phyloP scores from a whole-genome alignment of 2,113 vertebrate genomes.

The Notiomystis cincta region DNA sequence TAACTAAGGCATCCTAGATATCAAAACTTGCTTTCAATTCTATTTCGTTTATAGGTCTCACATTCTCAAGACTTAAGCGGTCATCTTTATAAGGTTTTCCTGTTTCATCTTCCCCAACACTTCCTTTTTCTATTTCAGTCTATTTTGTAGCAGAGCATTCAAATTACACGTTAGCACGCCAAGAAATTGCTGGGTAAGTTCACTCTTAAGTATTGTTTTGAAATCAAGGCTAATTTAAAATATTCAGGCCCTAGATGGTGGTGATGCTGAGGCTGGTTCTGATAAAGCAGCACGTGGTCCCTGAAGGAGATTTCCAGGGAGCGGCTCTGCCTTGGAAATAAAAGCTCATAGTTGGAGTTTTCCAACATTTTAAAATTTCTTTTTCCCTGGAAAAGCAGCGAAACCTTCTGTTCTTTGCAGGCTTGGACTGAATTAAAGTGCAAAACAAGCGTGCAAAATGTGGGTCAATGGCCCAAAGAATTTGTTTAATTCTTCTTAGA shows the following conservation, averaged over 20 bases:
- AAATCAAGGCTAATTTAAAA: neutral
- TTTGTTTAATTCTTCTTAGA: neutral
- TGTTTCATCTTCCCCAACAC: no score
- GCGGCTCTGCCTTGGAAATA: neutral
- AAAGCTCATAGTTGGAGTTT: neutral
- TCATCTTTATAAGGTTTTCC: no score
- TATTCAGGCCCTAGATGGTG: neutral
- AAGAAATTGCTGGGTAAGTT: neutral
- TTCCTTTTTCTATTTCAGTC: neutral
- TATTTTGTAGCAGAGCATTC: neutral
- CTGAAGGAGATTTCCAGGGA: neutral
- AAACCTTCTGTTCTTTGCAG: conserved; percentile 16
- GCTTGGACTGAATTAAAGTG: conserved; percentile 51
- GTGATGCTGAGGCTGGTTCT: neutral
- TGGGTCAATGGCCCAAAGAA: neutral
- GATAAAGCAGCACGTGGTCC: neutral
- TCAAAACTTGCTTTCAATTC: no score
- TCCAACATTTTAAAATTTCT: neutral
- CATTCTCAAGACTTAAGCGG: no score
- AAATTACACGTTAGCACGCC: neutral
- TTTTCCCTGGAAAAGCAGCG: conserved; percentile 12
- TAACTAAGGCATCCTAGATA: no score
- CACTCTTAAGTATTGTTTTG: neutral
- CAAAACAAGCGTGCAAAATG: conserved; percentile 34
- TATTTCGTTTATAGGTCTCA: no score